Conservation (phyloP, 1,140 invertebrate species). For the Chelonus insularis region DNA sequence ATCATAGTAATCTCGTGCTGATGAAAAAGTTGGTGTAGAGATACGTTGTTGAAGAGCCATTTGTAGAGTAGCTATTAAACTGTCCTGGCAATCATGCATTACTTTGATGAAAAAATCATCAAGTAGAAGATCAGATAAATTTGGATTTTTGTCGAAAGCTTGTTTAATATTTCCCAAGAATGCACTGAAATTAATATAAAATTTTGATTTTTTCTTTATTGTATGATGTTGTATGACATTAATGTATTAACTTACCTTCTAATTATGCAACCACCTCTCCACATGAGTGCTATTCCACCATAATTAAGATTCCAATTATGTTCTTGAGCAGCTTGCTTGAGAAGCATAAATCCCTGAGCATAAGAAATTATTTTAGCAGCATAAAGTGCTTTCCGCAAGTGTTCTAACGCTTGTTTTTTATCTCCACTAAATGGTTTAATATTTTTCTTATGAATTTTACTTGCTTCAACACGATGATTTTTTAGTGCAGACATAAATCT, state of each 20-base stretch:
- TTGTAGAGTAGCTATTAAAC: constrained; percentile 71
- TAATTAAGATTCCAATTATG: constrained; percentile 97
- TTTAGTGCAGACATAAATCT: constrained; percentile 91
- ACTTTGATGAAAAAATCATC: constrained; percentile 93
- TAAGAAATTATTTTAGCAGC: constrained; percentile 99
- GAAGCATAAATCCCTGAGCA: constrained; percentile 98
- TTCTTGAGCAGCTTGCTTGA: constrained; percentile 89
- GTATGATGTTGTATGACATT: too few species aligned
- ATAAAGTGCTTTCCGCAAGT: constrained; percentile 83
- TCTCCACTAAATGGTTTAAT: constrained; percentile 67
- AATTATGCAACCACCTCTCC: constrained; percentile 99
- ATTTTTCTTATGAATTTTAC: constrained; percentile 75
- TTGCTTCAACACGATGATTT: constrained; percentile 75
- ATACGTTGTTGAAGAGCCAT: constrained; percentile 77
- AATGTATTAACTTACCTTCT: constrained; percentile 72
- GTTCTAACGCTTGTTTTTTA: constrained; percentile 79
- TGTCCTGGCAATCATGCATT: constrained; percentile 76
- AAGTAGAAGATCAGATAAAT: constrained; percentile 87
- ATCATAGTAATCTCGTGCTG: constrained; percentile 96
- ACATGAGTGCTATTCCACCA: constrained; percentile 98
- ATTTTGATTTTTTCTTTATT: too few species aligned
- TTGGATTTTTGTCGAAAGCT: constrained; percentile 92
- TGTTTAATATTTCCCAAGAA: constrained; percentile 97
- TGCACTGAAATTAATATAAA: constrained; percentile 73
- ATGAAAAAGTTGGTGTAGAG: constrained; percentile 88